A percentile compares a stretch with the other conserved stretches of the same genome.
phyloP scores from a whole-genome alignment of 2,888 invertebrate species.

The Epirrhoe alternata region DNA sequence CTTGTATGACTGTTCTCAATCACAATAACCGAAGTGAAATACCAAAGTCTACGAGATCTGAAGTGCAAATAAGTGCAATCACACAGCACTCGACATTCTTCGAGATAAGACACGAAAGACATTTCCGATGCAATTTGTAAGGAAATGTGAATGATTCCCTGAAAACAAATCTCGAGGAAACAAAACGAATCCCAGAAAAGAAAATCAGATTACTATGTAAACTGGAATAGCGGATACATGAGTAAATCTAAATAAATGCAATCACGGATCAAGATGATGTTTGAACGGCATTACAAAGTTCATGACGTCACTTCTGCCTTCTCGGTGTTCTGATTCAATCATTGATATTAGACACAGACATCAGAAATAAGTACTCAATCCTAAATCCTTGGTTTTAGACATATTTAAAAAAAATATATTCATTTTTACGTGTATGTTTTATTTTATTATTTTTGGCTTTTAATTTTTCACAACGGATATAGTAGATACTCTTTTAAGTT shows the following conservation, averaged over 20 bases:
- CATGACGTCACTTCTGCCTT: background rate
- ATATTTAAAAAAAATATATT: too few species aligned
- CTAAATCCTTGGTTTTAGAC: too few species aligned
- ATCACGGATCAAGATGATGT: background rate
- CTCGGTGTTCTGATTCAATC: background rate
- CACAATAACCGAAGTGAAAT: background rate
- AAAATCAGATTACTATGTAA: conserved; percentile 7
- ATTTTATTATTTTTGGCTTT: too few species aligned
- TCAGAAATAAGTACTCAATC: too few species aligned
- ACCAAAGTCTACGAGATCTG: conserved; percentile 18
- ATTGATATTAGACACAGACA: too few species aligned
- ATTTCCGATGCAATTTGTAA: conserved; percentile 73
- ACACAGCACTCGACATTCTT: conserved; percentile 62
- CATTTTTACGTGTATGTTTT: too few species aligned
- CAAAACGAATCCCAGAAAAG: conserved; percentile 8
- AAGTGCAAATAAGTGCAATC: conserved; percentile 19
- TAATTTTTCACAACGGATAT: too few species aligned
- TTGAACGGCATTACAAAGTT: background rate
- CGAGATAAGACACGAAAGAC: conserved; percentile 53
- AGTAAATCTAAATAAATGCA: background rate
- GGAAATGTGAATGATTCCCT: conserved; percentile 57
- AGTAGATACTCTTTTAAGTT: too few species aligned
- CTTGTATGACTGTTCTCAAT: background rate
- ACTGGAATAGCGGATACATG: background rate
- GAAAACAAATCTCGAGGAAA: conserved; percentile 15